phyloP scores from a whole-genome alignment of 2,797 vertebrate genomes.

The Clarias fuscus region DNA sequence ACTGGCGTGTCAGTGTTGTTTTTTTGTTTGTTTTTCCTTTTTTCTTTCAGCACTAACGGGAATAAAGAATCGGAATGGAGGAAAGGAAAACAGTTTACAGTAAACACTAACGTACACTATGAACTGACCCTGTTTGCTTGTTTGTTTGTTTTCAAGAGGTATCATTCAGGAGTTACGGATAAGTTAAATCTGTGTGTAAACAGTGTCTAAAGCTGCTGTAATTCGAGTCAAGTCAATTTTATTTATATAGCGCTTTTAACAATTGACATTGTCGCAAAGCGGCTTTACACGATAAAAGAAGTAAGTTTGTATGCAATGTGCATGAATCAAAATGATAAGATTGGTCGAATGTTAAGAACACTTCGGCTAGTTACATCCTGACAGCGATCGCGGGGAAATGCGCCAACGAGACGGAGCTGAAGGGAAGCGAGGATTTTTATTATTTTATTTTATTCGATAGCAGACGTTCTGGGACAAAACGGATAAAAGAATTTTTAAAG shows the following conservation, averaged over 20 bases:
- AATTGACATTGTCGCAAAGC: too few species aligned
- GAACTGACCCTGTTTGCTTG: constrained; percentile 44
- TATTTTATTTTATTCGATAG: background rate
- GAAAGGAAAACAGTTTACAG: background rate
- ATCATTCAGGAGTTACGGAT: background rate
- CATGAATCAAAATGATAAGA: too few species aligned
- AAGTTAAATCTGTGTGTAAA: constrained; percentile 15
- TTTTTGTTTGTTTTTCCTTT: background rate
- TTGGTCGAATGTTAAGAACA: background rate
- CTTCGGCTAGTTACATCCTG: constrained; percentile 13
- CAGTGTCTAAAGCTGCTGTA: constrained; percentile 27
- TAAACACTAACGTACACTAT: constrained; percentile 14
- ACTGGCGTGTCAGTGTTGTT: background rate
- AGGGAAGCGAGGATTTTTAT: too few species aligned
- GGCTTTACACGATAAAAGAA: too few species aligned
- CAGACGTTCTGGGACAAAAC: background rate
- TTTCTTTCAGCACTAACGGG: background rate
- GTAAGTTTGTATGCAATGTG: too few species aligned
- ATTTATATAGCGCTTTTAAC: too few species aligned
- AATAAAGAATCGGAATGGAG: constrained; percentile 35
- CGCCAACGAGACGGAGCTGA: background rate
- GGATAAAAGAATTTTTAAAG: too few species aligned
- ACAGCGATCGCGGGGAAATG: too few species aligned
- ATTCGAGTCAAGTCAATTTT: too few species aligned
- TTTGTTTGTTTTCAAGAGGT: constrained; percentile 34